Evolutionary conservation across 2,888 invertebrate genomes (phyloP).

Genomic region (Hetaerina titia): DNA sequence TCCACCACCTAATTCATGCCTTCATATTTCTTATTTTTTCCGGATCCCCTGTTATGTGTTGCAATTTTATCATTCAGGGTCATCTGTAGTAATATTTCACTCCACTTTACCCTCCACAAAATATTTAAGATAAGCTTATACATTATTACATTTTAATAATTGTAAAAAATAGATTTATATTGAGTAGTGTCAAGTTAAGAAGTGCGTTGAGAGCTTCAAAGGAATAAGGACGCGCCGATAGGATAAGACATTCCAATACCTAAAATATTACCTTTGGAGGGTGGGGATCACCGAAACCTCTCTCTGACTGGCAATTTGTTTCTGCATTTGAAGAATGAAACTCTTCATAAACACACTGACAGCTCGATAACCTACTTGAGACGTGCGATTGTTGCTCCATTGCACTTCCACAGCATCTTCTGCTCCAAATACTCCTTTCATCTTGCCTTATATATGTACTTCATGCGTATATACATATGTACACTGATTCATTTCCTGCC

Average conservation of each 20-base stretch:
- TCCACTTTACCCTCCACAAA: neutral
- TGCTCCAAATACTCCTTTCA: neutral
- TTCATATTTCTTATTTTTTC: neutral
- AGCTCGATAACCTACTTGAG: constrained; percentile 49
- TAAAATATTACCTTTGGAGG: too few relatives aligned
- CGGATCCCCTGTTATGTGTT: neutral
- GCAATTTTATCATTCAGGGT: neutral
- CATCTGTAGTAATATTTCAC: neutral
- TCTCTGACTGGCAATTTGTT: neutral
- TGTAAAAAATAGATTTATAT: too few relatives aligned
- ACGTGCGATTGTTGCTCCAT: constrained; percentile 36
- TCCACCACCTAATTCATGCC: neutral
- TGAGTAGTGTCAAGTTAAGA: too few relatives aligned
- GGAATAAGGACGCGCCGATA: too few relatives aligned
- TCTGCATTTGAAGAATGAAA: neutral
- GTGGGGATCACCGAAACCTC: neutral
- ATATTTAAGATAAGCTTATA: too few relatives aligned
- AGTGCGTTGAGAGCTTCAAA: too few relatives aligned
- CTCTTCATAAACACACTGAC: neutral
- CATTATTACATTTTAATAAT: too few relatives aligned
- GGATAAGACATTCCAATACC: too few relatives aligned
- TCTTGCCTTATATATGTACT: neutral
- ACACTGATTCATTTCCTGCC: constrained; percentile 11
- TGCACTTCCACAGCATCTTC: neutral
- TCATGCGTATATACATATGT: constrained; percentile 9